Evolutionary conservation across 2,113 vertebrate genomes (phyloP).

Genomic region (Erinaceus europaeus): DNA sequence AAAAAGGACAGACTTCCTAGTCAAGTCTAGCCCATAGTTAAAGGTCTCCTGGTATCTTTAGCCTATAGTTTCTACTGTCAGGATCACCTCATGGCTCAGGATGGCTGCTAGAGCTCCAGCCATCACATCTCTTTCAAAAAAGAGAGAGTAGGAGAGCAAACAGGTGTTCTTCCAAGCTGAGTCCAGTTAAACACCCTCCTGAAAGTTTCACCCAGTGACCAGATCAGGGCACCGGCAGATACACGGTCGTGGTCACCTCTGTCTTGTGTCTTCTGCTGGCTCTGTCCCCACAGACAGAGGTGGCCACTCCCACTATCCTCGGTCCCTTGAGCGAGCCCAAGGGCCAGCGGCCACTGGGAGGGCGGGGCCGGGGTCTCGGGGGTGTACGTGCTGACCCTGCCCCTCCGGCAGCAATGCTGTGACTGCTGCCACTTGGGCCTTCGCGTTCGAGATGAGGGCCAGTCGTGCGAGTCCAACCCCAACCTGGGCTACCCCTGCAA

Average conservation of each 20-base stretch:
- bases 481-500: conserved; percentile 91
- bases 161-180: neutral
- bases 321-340: rapidly evolving
- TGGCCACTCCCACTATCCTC: neutral
- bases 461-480: conserved; percentile 84
- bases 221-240: neutral
- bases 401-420: conserved; percentile 87
- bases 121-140: neutral
- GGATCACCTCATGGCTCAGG: neutral
- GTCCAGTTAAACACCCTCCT: neutral
- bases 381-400: too few relatives aligned
- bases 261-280: too few relatives aligned
- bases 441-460: conserved; percentile 81
- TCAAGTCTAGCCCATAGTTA: too few relatives aligned
- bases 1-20: too few relatives aligned
- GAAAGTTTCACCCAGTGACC: neutral
- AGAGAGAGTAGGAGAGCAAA: neutral
- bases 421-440: conserved; percentile 93
- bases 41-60: neutral
- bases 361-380: too few relatives aligned
- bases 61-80: neutral
- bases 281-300: too few relatives aligned
- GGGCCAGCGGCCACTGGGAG: neutral
- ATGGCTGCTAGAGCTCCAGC: neutral
- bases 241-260: too few relatives aligned